These are phyloP conservation scores for Tiphia femorata DNA, from an alignment of 2,888 invertebrate species.

Conservation along the genomic window DNA sequence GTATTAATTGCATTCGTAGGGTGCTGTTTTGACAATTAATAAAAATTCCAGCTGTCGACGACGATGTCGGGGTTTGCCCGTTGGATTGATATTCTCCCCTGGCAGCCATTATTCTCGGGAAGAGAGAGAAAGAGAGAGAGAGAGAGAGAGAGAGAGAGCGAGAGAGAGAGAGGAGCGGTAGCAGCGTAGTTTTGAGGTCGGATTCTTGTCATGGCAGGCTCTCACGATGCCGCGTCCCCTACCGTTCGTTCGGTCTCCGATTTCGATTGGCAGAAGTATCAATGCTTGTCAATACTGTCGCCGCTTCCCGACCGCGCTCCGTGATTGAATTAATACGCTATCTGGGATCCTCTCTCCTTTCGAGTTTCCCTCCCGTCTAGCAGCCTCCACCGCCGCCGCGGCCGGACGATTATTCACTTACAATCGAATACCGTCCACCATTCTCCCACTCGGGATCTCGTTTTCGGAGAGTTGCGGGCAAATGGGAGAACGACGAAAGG, in stretches of 20 bases:
- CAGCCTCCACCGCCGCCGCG: no score
- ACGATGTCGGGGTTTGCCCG: no score
- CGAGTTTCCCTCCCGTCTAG: no score
- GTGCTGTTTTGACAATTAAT: no score
- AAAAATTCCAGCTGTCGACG: no score
- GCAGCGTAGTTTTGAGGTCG: background rate
- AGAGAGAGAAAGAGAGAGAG: background rate
- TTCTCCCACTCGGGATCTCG: background rate
- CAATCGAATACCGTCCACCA: background rate
- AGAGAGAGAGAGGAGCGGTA: background rate
- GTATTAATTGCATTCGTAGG: no score
- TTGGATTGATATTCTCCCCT: no score
- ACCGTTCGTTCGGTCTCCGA: no score
- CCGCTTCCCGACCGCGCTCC: constrained; percentile 7
- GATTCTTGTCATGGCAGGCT: constrained; percentile 12
- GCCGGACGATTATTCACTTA: background rate
- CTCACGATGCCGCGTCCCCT: constrained; percentile 3
- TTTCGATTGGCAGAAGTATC: constrained; percentile 19
- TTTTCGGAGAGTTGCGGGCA: no score
- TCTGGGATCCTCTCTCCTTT: no score
- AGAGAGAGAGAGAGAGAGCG: background rate
- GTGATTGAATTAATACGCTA: constrained; percentile 15
- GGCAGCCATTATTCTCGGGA: no score
- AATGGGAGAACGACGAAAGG: no score
- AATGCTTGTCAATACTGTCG: constrained; percentile 24